Conservation (phyloP, 1,140 invertebrate genomes). For the Ceratoteleas bidentatus region DNA sequence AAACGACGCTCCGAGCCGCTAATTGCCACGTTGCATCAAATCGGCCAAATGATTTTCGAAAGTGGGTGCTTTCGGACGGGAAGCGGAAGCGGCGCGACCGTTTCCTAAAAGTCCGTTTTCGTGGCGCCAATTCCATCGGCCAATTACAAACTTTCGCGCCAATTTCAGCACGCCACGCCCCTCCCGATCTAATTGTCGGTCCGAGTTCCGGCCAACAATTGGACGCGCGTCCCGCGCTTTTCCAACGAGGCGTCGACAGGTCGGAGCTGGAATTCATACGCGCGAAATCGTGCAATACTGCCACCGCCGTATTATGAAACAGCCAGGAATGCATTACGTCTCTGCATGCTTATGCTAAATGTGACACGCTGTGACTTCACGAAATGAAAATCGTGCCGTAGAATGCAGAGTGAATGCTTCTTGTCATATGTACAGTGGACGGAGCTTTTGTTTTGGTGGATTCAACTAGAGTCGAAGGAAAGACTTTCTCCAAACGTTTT, state of each 20-base stretch:
- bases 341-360: constrained; percentile 61
- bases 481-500: too few relatives aligned
- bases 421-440: constrained; percentile 32
- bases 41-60: not conserved
- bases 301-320: constrained; percentile 62
- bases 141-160: constrained; percentile 19
- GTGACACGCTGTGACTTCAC: constrained; percentile 56
- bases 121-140: not conserved
- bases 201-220: constrained; percentile 4
- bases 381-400: constrained; percentile 53
- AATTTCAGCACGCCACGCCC: not conserved
- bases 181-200: not conserved
- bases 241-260: constrained; percentile 32
- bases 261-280: constrained; percentile 23
- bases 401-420: constrained; percentile 50
- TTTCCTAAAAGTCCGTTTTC: not conserved
- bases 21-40: constrained; percentile 3
- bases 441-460: too few relatives aligned
- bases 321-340: constrained; percentile 61
- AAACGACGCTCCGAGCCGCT: too few relatives aligned
- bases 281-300: constrained; percentile 48
- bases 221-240: constrained; percentile 12
- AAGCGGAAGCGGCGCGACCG: not conserved
- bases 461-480: too few relatives aligned
- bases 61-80: not conserved